Conservation (phyloP, 2,113 vertebrate genomes). For the Ascaphus truei region DNA sequence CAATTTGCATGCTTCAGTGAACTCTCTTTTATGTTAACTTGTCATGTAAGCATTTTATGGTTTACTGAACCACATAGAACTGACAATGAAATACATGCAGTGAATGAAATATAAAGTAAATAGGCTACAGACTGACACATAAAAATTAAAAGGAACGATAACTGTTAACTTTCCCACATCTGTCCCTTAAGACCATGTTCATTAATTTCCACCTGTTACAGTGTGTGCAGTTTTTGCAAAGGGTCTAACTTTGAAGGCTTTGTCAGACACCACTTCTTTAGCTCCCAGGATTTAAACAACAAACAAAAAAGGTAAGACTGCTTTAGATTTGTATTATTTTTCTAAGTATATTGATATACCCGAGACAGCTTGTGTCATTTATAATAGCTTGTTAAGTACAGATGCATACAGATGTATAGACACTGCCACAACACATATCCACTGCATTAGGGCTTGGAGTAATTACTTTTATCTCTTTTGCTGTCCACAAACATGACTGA, state of each 20-base stretch:
- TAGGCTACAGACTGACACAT: slow-evolving; percentile 38
- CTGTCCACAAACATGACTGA: neutral
- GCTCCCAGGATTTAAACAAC: slow-evolving; percentile 41
- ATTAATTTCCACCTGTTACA: slow-evolving; percentile 40
- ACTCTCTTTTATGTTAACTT: slow-evolving; percentile 42
- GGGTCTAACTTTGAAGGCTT: slow-evolving; percentile 25
- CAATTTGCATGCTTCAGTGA: slow-evolving; percentile 47
- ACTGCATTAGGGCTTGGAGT: neutral
- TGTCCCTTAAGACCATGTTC: slow-evolving; percentile 40
- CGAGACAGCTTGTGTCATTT: neutral
- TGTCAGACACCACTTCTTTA: slow-evolving; percentile 38
- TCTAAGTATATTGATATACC: neutral
- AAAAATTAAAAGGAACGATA: slow-evolving; percentile 36
- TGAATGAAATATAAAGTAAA: slow-evolving; percentile 47
- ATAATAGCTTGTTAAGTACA: neutral
- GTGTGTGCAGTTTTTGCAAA: slow-evolving; percentile 9
- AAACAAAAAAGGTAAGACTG: slow-evolving; percentile 26
- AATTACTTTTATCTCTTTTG: slow-evolving; percentile 18
- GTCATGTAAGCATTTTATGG: slow-evolving; percentile 48
- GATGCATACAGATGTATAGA: neutral
- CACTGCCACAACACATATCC: neutral
- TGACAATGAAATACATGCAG: slow-evolving; percentile 45
- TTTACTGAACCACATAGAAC: slow-evolving; percentile 56
- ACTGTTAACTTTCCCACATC: slow-evolving; percentile 42
- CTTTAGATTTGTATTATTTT: slow-evolving; percentile 35